These are phyloP conservation scores for Pristionchus mayeri DNA, from an alignment of 2,888 invertebrate genomes.

Conservation along the genomic window DNA sequence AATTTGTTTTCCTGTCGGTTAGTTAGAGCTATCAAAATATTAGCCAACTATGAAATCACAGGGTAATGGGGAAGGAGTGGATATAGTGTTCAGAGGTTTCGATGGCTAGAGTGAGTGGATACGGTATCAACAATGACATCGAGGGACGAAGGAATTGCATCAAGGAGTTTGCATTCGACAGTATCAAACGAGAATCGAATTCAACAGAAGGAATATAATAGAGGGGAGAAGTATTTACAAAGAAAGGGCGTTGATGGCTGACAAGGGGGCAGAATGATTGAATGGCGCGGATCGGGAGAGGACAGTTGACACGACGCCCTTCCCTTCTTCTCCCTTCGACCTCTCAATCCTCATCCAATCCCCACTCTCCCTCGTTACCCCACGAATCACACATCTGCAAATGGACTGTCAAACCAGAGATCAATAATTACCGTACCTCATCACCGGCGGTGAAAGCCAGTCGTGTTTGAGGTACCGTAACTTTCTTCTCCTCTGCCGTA, in stretches of 20 bases:
- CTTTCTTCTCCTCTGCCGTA: conserved; percentile 5
- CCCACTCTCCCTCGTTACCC: background rate
- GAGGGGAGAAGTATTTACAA: conserved; percentile 31
- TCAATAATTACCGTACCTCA: conserved; percentile 32
- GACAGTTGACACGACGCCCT: background rate
- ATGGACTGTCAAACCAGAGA: too few relatives aligned
- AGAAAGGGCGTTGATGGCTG: background rate
- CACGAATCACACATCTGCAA: conserved; percentile 11
- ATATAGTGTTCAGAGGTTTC: background rate
- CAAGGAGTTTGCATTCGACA: background rate
- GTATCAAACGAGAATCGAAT: background rate
- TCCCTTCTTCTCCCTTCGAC: background rate
- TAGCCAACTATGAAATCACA: background rate
- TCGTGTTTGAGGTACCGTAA: conserved; percentile 7
- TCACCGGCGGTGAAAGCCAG: conserved; percentile 11
- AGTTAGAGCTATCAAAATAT: background rate
- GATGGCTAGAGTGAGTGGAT: conserved; percentile 10
- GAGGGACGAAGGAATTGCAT: conserved; percentile 14
- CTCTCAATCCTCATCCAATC: conserved; percentile 32
- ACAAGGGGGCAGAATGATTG: conserved; percentile 16
- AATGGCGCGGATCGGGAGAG: background rate
- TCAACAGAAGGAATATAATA: background rate
- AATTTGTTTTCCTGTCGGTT: conserved; percentile 13
- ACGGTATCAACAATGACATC: conserved; percentile 25
- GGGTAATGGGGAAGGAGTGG: conserved; percentile 25